phyloP scores from a whole-genome alignment of 2,113 vertebrate species.

The Equus przewalskii region DNA sequence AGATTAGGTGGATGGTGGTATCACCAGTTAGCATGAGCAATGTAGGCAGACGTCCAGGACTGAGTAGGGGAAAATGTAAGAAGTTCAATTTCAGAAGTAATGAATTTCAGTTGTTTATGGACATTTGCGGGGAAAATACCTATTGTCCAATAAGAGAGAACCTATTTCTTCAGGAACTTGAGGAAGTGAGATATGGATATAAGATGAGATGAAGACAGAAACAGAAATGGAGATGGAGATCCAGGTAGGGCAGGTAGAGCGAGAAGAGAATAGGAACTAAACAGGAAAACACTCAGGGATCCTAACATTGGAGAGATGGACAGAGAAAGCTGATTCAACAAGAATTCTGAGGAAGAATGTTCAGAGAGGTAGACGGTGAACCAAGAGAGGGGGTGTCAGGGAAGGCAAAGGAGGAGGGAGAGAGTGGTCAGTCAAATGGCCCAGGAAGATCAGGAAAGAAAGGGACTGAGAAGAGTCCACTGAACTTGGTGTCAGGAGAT shows the following conservation, averaged over 20 bases:
- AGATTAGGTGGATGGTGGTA: background rate
- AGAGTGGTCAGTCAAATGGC: background rate
- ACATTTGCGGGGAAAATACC: background rate
- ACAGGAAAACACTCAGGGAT: background rate
- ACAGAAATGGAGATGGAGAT: background rate
- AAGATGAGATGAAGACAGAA: background rate
- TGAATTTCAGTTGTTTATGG: background rate
- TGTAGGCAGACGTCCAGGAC: background rate
- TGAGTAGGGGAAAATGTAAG: background rate
- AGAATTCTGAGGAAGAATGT: background rate
- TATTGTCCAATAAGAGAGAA: background rate
- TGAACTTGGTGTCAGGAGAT: background rate
- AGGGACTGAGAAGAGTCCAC: background rate
- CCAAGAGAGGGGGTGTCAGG: background rate
- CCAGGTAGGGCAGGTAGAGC: background rate
- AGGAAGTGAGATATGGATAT: background rate
- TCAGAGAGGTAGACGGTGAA: background rate
- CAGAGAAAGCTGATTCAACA: background rate
- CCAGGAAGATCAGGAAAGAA: background rate
- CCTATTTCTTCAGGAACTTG: background rate
- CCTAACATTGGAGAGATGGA: background rate
- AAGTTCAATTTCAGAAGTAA: slow-evolving; percentile 2
- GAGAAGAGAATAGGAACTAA: background rate
- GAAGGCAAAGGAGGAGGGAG: background rate
- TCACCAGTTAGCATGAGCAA: background rate